These are phyloP conservation scores for Neomonachus schauinslandi DNA, from an alignment of 2,113 vertebrate genomes.

Conservation along the genomic window DNA sequence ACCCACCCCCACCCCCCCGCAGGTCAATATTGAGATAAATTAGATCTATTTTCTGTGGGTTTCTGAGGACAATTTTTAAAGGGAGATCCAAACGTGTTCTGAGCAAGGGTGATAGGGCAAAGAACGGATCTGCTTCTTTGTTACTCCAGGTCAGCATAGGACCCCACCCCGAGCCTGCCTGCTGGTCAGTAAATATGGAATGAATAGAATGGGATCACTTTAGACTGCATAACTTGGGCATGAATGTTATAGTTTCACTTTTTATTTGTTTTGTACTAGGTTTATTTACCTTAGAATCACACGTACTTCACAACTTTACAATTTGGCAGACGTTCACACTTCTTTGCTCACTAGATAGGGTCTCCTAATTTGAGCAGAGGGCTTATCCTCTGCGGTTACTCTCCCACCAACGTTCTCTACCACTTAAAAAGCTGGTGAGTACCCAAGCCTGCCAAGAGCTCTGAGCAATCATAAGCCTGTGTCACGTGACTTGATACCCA, in stretches of 20 bases:
- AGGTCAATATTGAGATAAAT: neutral
- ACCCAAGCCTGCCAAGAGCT: neutral
- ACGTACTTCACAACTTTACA: neutral
- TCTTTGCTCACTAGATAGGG: neutral
- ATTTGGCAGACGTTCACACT: neutral
- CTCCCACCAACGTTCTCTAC: neutral
- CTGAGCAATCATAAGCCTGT: neutral
- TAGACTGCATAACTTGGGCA: neutral
- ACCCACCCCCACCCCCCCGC: neutral
- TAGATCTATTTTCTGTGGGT: neutral
- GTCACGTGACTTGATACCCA: neutral
- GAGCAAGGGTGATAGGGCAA: neutral
- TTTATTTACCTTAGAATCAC: slow-evolving; percentile 7
- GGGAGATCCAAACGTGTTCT: neutral
- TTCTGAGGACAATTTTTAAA: neutral
- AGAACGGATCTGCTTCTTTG: neutral
- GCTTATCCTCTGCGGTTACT: neutral
- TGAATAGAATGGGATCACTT: neutral
- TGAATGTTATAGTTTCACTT: neutral
- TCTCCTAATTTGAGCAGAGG: neutral
- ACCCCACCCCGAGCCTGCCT: neutral
- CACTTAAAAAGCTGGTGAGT: slow-evolving; percentile 11
- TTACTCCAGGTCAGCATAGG: neutral
- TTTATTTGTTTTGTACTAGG: neutral
- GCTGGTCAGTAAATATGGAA: neutral